Evolutionary conservation across 1,140 invertebrate species (phyloP), one percentile per base, ranked within the genome.

Genomic region (Akabosia matsudoensis): DNA sequence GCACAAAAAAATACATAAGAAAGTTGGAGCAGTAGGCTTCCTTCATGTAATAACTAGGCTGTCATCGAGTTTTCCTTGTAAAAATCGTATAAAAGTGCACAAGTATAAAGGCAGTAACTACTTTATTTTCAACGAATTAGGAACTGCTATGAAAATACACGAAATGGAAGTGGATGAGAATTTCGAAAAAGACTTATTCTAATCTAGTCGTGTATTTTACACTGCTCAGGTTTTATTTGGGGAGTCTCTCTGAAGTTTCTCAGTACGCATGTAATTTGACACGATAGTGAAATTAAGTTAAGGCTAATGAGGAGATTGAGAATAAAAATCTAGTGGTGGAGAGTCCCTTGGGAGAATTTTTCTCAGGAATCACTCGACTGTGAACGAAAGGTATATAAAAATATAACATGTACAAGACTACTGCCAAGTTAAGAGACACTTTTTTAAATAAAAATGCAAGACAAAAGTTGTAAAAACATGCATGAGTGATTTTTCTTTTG

Each of bases 231-330:
- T n/a, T n/a, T n/a, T n/a, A n/a, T n/a, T n/a, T n/a, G n/a, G n/a
- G n/a, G n/a, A n/a, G n/a, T n/a, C n/a, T n/a, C n/a, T n/a, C n/a
- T n/a, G n/a, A n/a, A n/a, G n/a, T n/a, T n/a, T n/a, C n/a, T n/a
- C n/a, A n/a, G 77, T 54, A 71, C 73, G 77, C 74, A 54, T 76
- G 78, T 79, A 79, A 79, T 79, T 79, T 79, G 78, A 79, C 78
- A 79, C 74, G 78, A 79, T 79, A 76, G 74, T 79, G 74, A 76
- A 71, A 79, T 76, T 79, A 79, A 74, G 74, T 73, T 70, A 73
- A 45, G 52, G 37, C 74, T 76, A 79, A 76, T 76, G 78, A 79
- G 78, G 76, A 79, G 54, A 79, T 79, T 74, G 74, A 79, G 78
- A 76, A 74, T 79, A 64, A 64, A n/a, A n/a, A n/a, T n/a, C 24